Conservation (phyloP, 2,113 vertebrate genomes). For the Bucco capensis region DNA sequence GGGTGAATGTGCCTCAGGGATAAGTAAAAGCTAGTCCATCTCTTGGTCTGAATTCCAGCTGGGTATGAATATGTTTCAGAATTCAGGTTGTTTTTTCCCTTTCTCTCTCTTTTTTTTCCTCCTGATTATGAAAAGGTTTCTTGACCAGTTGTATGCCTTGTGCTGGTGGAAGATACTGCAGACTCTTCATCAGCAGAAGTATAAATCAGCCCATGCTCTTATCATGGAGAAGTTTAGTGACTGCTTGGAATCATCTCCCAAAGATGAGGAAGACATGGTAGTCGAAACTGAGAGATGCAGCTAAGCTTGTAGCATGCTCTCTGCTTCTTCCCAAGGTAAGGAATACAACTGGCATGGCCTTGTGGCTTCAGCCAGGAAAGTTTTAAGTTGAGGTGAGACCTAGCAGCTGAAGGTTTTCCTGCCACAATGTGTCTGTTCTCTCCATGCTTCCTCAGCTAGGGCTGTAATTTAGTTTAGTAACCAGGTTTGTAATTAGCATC, state of each 20-base stretch:
- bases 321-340: not conserved
- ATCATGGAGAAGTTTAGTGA: not conserved
- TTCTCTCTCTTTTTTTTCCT: not conserved
- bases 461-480: not conserved
- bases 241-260: not conserved
- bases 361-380: not conserved
- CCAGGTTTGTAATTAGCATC: not conserved
- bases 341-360: not conserved
- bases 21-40: constrained; percentile 72
- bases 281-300: not conserved
- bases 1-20: constrained; percentile 69
- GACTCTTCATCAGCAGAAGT: not conserved
- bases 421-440: too few relatives aligned
- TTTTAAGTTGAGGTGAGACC: not conserved
- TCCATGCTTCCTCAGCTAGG: not conserved
- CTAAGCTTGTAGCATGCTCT: not conserved
- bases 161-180: not conserved
- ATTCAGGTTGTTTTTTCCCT: not conserved
- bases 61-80: constrained; percentile 64
- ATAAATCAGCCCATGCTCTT: not conserved
- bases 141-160: not conserved
- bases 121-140: not conserved
- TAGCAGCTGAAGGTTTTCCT: not conserved
- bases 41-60: constrained; percentile 69
- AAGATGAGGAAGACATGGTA: not conserved